phyloP scores from a whole-genome alignment of 2,113 vertebrate species.

The Solea solea region DNA sequence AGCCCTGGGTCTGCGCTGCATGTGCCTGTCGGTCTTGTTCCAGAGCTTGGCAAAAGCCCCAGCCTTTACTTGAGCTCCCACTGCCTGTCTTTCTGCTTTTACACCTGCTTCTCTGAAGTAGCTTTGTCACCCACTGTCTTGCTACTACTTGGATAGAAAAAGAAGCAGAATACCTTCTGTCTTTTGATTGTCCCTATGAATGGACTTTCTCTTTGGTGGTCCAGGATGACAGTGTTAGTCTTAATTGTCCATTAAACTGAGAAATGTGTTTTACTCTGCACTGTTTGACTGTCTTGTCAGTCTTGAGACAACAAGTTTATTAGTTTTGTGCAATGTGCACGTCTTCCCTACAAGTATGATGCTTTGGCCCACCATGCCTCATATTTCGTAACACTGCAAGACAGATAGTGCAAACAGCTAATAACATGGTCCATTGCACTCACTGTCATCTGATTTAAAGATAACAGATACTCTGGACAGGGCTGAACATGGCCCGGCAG shows the following conservation, averaged over 20 bases:
- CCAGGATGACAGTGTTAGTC: background rate
- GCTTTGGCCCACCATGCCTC: slow-evolving; percentile 8
- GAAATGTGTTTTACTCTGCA: slow-evolving; percentile 1
- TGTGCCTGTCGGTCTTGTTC: slow-evolving; percentile 42
- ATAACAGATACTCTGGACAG: slow-evolving; percentile 40
- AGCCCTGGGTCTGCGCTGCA: slow-evolving; percentile 26
- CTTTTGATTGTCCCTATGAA: slow-evolving; percentile 1
- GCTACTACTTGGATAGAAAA: background rate
- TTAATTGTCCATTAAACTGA: background rate
- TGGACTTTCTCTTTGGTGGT: background rate
- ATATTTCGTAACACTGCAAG: slow-evolving; percentile 25
- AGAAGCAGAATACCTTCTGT: slow-evolving; percentile 1
- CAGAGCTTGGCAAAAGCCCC: slow-evolving; percentile 45
- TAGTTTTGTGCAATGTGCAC: background rate
- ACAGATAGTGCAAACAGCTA: slow-evolving; percentile 33
- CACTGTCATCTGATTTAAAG: slow-evolving; percentile 43
- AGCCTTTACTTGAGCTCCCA: slow-evolving; percentile 25
- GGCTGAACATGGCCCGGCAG: slow-evolving; percentile 29
- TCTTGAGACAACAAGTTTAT: slow-evolving; percentile 6
- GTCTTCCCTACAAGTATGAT: slow-evolving; percentile 3
- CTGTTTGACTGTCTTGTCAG: accelerated
- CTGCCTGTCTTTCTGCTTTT: slow-evolving; percentile 41
- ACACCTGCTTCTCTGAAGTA: slow-evolving; percentile 52
- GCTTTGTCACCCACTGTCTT: slow-evolving; percentile 18
- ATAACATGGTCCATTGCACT: slow-evolving; percentile 39